Conservation (phyloP, 1,140 invertebrate species). For the Drosophila mauritiana region DNA sequence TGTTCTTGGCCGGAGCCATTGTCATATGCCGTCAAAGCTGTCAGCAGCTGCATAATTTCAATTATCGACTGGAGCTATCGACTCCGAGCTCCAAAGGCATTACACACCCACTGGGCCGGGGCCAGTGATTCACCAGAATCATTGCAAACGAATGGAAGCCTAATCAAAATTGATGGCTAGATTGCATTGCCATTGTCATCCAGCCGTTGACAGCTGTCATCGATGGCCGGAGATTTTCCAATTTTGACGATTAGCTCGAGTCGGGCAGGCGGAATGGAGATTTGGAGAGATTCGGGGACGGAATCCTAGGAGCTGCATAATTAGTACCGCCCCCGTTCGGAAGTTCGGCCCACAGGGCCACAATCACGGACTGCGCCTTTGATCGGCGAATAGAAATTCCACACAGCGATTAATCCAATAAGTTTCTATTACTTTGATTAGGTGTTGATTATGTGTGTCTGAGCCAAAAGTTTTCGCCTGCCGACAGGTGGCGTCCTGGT, state of each 20-base stretch:
- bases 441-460: conserved; percentile 74
- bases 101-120: too few relatives aligned
- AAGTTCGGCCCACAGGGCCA: background rate
- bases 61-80: conserved; percentile 49
- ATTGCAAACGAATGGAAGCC: conserved; percentile 15
- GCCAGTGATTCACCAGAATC: background rate
- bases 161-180: conserved; percentile 77
- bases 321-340: conserved; percentile 8
- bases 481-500: conserved; percentile 44
- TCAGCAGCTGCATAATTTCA: conserved; percentile 56
- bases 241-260: conserved; percentile 62
- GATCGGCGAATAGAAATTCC: conserved; percentile 69
- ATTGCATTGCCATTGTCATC: conserved; percentile 50
- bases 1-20: conserved; percentile 2
- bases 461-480: conserved; percentile 32
- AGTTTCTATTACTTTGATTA: conserved; percentile 82
- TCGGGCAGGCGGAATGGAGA: conserved; percentile 6
- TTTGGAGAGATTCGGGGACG: background rate
- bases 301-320: conserved; percentile 18
- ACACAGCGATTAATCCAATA: conserved; percentile 77
- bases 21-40: conserved; percentile 16
- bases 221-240: conserved; percentile 54
- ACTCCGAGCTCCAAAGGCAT: background rate
- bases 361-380: conserved; percentile 39
- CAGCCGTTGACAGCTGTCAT: conserved; percentile 68